phyloP scores from a whole-genome alignment of 1,140 invertebrate species.

The Antheraea pernyi region DNA sequence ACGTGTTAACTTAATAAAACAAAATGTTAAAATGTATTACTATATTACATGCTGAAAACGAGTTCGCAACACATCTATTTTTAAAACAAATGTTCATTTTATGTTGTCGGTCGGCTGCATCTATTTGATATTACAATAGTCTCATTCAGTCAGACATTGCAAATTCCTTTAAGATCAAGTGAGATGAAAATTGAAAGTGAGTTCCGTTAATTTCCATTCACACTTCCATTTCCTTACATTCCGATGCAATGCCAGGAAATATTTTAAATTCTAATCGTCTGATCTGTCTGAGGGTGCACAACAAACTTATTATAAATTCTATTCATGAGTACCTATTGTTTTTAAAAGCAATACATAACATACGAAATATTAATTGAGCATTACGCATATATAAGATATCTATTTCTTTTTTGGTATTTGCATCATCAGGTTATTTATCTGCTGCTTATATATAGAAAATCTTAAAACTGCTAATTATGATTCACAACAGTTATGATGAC shows the following conservation, averaged over 20 bases:
- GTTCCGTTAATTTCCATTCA: constrained; percentile 24
- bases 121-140: background rate
- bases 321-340: too few species aligned
- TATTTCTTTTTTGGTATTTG: too few species aligned
- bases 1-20: too few species aligned
- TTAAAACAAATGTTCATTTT: background rate
- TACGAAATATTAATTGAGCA: too few species aligned
- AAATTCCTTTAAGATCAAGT: background rate
- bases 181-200: constrained; percentile 4
- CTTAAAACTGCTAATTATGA: too few species aligned
- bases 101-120: background rate
- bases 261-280: constrained; percentile 35
- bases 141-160: background rate
- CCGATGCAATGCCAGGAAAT: constrained; percentile 42
- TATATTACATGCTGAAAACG: too few species aligned
- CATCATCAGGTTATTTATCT: too few species aligned
- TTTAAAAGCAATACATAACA: too few species aligned
- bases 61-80: background rate
- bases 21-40: too few species aligned
- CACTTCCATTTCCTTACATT: constrained; percentile 44
- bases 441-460: too few species aligned
- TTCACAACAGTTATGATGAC: too few species aligned
- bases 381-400: too few species aligned
- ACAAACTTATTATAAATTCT: background rate
- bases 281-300: background rate